Evolutionary conservation across 2,888 invertebrate species (phyloP).

Genomic region (Tineola bisselliella): DNA sequence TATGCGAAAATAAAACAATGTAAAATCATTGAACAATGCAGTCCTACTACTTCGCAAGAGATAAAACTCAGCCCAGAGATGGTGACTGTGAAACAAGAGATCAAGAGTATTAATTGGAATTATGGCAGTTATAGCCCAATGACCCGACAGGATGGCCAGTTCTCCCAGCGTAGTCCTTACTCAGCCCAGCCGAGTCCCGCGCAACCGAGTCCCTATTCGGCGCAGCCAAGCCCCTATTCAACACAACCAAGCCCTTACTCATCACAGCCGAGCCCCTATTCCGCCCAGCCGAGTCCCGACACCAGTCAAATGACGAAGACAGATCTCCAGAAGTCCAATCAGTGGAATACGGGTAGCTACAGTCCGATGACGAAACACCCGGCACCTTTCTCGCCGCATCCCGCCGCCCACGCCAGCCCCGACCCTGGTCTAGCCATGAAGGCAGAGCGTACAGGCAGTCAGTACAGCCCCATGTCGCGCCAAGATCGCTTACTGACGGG

Average conservation of each 20-base stretch:
- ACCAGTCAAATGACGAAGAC: slow-evolving; percentile 57
- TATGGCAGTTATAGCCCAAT: slow-evolving; percentile 57
- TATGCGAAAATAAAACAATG: slow-evolving; percentile 49
- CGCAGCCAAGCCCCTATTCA: slow-evolving; percentile 59
- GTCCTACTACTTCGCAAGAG: slow-evolving; percentile 56
- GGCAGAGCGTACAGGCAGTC: slow-evolving; percentile 43
- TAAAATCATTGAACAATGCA: slow-evolving; percentile 56
- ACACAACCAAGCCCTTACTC: slow-evolving; percentile 59
- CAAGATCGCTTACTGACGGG: slow-evolving; percentile 51
- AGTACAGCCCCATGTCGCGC: slow-evolving; percentile 57
- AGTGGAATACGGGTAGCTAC: slow-evolving; percentile 57
- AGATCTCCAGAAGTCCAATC: slow-evolving; percentile 43
- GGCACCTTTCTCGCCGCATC: slow-evolving; percentile 54
- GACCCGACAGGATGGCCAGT: slow-evolving; percentile 53
- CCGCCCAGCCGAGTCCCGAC: slow-evolving; percentile 58
- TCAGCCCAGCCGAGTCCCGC: slow-evolving; percentile 52
- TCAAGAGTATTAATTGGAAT: slow-evolving; percentile 53
- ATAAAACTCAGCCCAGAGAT: slow-evolving; percentile 56
- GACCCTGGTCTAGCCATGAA: slow-evolving; percentile 49
- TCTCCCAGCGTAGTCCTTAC: slow-evolving; percentile 54
- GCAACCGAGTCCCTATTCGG: slow-evolving; percentile 52
- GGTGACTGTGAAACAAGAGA: slow-evolving; percentile 43
- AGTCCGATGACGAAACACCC: slow-evolving; percentile 62
- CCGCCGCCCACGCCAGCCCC: slow-evolving; percentile 55
- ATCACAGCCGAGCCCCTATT: slow-evolving; percentile 57